A percentile compares a stretch with the other conserved stretches of the same genome.
phyloP scores from a whole-genome alignment of 2,888 invertebrate species.

The Drosophila bunnanda region DNA sequence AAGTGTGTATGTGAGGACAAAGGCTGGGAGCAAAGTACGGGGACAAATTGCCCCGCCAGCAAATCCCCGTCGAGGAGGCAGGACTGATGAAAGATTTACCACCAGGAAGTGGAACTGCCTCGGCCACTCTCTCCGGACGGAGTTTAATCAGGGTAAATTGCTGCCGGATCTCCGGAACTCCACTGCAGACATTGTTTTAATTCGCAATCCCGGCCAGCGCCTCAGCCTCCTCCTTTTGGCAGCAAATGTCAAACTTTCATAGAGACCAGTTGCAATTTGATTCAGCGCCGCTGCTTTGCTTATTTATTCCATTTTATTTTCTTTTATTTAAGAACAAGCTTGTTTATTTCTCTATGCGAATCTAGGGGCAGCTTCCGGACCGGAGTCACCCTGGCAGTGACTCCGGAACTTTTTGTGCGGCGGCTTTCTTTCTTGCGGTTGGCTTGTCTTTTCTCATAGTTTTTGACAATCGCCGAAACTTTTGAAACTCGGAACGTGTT shows the following conservation, averaged over 20 bases:
- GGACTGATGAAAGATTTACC: constrained; percentile 36
- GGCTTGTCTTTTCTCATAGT: constrained; percentile 71
- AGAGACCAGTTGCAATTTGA: constrained; percentile 41
- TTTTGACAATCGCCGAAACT: constrained; percentile 76
- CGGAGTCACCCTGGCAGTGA: constrained; percentile 7
- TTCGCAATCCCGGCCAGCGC: constrained; percentile 53
- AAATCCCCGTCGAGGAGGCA: not conserved
- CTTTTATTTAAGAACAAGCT: constrained; percentile 15
- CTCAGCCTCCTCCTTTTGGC: constrained; percentile 25
- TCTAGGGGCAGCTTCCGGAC: constrained; percentile 24
- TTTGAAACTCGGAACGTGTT: constrained; percentile 63
- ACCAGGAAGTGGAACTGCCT: not conserved
- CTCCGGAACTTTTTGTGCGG: constrained; percentile 26
- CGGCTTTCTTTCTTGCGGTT: constrained; percentile 50
- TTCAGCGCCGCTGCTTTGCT: constrained; percentile 17
- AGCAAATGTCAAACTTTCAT: constrained; percentile 59
- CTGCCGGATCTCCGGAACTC: constrained; percentile 34
- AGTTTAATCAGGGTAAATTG: constrained; percentile 35
- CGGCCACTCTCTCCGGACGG: not conserved
- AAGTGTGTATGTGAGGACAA: constrained; percentile 43
- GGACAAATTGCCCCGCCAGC: constrained; percentile 42
- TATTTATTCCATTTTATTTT: constrained; percentile 14
- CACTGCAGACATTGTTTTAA: constrained; percentile 63
- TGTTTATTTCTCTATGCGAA: constrained; percentile 46
- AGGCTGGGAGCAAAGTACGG: constrained; percentile 9